A percentile compares a stretch with the other conserved stretches of the same genome.
Conservation (phyloP, 2,888 invertebrate species). For the Autographa gamma region DNA sequence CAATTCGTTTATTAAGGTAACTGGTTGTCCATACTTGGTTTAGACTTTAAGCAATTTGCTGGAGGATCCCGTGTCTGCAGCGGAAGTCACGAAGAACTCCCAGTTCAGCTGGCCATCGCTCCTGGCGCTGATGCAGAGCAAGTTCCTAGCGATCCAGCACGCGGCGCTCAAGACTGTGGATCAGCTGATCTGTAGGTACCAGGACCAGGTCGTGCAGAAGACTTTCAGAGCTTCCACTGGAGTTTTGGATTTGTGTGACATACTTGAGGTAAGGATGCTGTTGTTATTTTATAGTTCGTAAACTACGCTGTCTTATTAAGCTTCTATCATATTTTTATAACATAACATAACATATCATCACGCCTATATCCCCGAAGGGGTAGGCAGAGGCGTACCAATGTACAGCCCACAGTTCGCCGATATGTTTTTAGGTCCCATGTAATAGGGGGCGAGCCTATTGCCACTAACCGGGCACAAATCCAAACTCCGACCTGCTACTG, state of each 20-base stretch:
- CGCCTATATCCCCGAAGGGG: no score
- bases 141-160: slow-evolving; percentile 85
- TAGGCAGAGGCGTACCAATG: no score
- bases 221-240: slow-evolving; percentile 85
- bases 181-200: slow-evolving; percentile 82
- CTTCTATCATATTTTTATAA: no score
- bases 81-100: slow-evolving; percentile 83
- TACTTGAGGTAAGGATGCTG: slow-evolving; percentile 80
- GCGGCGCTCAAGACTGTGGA: slow-evolving; percentile 83
- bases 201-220: slow-evolving; percentile 83
- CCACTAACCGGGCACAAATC: no score
- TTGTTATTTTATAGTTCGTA: no score
- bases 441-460: no score
- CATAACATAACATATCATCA: no score
- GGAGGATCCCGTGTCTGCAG: slow-evolving; percentile 83
- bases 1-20: not conserved
- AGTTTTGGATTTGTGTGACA: slow-evolving; percentile 83
- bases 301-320: no score
- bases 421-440: no score
- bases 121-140: slow-evolving; percentile 83
- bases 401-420: no score
- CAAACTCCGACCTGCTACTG: no score
- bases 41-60: slow-evolving; percentile 85
- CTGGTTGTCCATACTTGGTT: not conserved
- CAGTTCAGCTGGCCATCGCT: slow-evolving; percentile 85